These are phyloP conservation scores for Empidonax alnorum DNA, from an alignment of 2,113 vertebrate species.

Conservation along the genomic window DNA sequence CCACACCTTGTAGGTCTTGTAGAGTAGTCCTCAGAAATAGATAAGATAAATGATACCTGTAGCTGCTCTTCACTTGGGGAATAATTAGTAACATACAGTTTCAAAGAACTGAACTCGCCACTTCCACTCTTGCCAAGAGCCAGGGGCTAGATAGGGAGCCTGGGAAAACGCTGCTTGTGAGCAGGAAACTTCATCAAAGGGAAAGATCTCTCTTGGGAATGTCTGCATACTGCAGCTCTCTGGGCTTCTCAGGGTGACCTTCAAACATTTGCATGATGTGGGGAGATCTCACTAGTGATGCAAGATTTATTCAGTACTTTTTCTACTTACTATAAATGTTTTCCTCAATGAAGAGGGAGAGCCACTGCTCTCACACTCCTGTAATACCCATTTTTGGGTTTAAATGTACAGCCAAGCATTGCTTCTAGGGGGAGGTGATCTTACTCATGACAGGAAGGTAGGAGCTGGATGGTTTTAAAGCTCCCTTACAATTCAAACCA, in stretches of 20 bases:
- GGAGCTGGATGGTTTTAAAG: too few relatives aligned
- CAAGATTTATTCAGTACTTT: background rate
- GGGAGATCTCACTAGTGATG: background rate
- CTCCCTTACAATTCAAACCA: background rate
- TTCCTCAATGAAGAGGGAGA: background rate
- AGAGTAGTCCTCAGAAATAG: background rate
- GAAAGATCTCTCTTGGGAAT: background rate
- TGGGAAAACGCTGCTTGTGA: background rate
- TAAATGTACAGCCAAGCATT: background rate
- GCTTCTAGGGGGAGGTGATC: background rate
- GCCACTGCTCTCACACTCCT: background rate
- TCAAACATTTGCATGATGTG: fast-evolving
- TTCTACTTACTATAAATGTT: background rate
- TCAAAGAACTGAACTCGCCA: background rate
- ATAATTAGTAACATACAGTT: conserved; percentile 37
- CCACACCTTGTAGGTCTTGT: background rate
- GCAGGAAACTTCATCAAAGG: background rate
- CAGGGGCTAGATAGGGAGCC: background rate
- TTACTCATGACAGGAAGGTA: background rate
- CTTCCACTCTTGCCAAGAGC: background rate
- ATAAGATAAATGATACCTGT: conserved; percentile 9
- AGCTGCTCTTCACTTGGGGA: background rate
- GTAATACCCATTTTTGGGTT: fast-evolving
- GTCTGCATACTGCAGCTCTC: background rate
- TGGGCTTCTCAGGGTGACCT: background rate